Base-by-base conservation (phyloP, 1,140 invertebrate genomes). In the Pogonognathellus flavescens region DNA sequence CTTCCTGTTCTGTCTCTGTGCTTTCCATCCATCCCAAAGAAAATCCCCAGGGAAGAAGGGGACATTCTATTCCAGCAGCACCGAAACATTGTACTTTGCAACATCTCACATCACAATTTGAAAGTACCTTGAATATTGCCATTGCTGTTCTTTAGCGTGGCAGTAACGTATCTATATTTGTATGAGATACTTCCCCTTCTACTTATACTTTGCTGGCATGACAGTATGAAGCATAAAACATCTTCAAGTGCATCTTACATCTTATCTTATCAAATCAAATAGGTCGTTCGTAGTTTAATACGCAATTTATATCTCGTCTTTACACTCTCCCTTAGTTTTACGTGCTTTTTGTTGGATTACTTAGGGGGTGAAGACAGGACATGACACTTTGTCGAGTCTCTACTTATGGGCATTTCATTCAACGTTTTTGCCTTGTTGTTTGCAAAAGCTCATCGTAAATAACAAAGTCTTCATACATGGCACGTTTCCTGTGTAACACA, bases 261-360 rank as follows among this genome's bases (percentile, higher is more conserved):
- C 70, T 76, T 76, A 76, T 76, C 70, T 76, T 76, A 76, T 76
- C 70, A 76, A 76, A 76, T 76, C 70, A 76, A 76, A 76, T 76
- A 76, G 70, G 70, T 76, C 70, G 70, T 76, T 76, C 70, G 41
- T 50, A 76, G 70, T 76, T 76, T 76, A 76, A 76, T 76, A 76
- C 70, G 70, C 70, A 76, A 76, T 76, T 76, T 76, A 76, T 76
- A 76, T 76, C 25, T 76, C 70, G 70, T 76, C 70, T 76, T 31
- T 41, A 76, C 41, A 5, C 16, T 49, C 41, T 49, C 31, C 66
- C 31, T 72, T 72, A 76, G 41, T 76, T 76, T 76, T 76, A 76
- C 70, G 70, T 76, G 41, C 41, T 76, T 76, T 76, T 50, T 76
- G 22, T 76, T 76, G 49, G 41, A 76, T 76, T 76, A 76, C 70